These are phyloP conservation scores for Hydroisotoma schaefferi DNA, from an alignment of 2,888 invertebrate species.

Conservation along the genomic window DNA sequence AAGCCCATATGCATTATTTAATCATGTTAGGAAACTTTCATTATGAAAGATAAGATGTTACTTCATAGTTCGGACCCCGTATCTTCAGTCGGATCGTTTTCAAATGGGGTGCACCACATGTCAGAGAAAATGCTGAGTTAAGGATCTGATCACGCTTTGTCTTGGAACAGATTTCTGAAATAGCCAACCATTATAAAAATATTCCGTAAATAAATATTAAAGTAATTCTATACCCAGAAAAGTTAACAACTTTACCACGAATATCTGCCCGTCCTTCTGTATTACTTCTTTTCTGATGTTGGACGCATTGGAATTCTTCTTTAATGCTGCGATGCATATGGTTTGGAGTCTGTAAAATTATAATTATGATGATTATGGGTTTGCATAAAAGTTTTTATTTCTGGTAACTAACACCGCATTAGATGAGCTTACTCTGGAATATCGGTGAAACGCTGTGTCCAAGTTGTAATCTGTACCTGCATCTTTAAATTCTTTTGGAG, in stretches of 20 bases:
- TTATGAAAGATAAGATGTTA: neutral
- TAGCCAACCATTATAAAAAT: neutral
- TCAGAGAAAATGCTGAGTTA: neutral
- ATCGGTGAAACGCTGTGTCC: too few species aligned
- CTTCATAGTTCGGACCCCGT: conserved; percentile 25
- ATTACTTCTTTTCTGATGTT: neutral
- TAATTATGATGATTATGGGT: too few species aligned
- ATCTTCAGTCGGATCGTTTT: conserved; percentile 15
- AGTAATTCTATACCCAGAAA: too few species aligned
- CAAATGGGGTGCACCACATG: conserved; percentile 3
- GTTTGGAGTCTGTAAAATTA: neutral
- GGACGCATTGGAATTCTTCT: neutral
- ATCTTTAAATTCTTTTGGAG: too few species aligned
- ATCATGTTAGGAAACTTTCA: too few species aligned
- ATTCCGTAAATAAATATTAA: neutral
- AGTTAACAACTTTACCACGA: neutral
- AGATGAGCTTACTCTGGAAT: too few species aligned
- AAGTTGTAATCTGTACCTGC: too few species aligned
- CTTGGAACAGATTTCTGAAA: neutral
- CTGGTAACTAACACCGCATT: too few species aligned
- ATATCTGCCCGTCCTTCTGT: neutral
- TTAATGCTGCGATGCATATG: neutral
- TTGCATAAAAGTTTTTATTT: too few species aligned
- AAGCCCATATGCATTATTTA: too few species aligned
- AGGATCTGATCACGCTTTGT: conserved; percentile 4